phyloP scores from a whole-genome alignment of 2,888 invertebrate genomes.

The Plagodis pulveraria region DNA sequence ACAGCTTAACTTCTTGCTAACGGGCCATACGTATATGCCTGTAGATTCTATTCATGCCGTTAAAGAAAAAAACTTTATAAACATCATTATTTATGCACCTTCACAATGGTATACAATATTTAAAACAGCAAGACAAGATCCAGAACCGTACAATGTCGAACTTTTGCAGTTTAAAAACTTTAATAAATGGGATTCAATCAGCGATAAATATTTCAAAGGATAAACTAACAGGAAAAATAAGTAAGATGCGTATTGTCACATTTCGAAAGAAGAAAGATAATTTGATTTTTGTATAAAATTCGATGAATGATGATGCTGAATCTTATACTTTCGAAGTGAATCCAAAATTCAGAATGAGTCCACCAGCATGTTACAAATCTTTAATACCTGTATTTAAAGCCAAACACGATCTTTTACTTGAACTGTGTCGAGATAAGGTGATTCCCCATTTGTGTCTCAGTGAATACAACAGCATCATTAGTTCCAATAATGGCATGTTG shows the following conservation, averaged over 20 bases:
- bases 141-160: conserved; percentile 35
- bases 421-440: too few relatives aligned
- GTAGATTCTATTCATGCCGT: background rate
- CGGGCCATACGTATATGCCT: conserved; percentile 35
- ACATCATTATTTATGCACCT: conserved; percentile 43
- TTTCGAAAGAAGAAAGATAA: conserved; percentile 31
- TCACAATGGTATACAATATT: conserved; percentile 50
- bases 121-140: conserved; percentile 36
- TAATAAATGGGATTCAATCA: conserved; percentile 34
- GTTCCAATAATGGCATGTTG: too few relatives aligned
- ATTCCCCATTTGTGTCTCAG: too few relatives aligned
- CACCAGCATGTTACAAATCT: too few relatives aligned
- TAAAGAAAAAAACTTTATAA: background rate
- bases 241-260: conserved; percentile 35
- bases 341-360: too few relatives aligned
- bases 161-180: conserved; percentile 33
- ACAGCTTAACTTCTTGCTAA: conserved; percentile 39
- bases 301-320: conserved; percentile 17
- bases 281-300: conserved; percentile 24
- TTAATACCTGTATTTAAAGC: too few relatives aligned
- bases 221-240: conserved; percentile 39
- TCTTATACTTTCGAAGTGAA: background rate
- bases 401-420: too few relatives aligned
- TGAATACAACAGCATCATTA: too few relatives aligned
- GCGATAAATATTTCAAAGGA: conserved; percentile 40